Evolutionary conservation across 2,797 vertebrate genomes (phyloP).

Genomic region (Silurus lanzhouensis): DNA sequence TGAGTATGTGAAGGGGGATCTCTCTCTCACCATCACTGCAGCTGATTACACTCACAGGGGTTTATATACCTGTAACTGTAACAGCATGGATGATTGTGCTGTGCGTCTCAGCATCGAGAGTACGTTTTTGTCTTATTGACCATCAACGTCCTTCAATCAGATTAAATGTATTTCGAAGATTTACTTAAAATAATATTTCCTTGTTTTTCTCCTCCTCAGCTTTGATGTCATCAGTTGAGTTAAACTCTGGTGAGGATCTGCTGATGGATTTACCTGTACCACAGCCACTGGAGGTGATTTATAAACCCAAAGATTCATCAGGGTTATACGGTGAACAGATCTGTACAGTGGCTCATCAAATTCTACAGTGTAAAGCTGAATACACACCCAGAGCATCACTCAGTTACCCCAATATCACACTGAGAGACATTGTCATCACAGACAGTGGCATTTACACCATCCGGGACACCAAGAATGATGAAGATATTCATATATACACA

Average conservation of each 20-base stretch:
- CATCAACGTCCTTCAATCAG: neutral
- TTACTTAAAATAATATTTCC: neutral
- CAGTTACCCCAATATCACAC: neutral
- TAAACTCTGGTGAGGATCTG: neutral
- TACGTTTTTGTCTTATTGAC: neutral
- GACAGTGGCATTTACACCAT: conserved; percentile 17
- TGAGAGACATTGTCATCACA: neutral
- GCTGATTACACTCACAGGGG: neutral
- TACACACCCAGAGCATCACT: conserved; percentile 13
- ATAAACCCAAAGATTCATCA: neutral
- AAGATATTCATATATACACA: neutral
- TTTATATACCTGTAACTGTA: neutral
- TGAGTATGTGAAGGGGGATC: neutral
- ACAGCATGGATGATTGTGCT: neutral
- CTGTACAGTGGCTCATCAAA: neutral
- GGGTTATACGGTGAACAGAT: neutral
- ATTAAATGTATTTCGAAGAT: neutral
- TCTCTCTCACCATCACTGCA: neutral
- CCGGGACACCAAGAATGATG: neutral
- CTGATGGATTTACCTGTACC: conserved; percentile 4
- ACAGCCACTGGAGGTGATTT: conserved; percentile 14
- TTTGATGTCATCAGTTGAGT: neutral
- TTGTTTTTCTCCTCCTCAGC: neutral
- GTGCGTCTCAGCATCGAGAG: neutral
- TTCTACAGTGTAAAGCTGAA: neutral